Percentiles rank a stretch among this genome's conserved stretches.
Evolutionary conservation across 2,797 vertebrate species (phyloP).

Genomic region (Paguma larvata): DNA sequence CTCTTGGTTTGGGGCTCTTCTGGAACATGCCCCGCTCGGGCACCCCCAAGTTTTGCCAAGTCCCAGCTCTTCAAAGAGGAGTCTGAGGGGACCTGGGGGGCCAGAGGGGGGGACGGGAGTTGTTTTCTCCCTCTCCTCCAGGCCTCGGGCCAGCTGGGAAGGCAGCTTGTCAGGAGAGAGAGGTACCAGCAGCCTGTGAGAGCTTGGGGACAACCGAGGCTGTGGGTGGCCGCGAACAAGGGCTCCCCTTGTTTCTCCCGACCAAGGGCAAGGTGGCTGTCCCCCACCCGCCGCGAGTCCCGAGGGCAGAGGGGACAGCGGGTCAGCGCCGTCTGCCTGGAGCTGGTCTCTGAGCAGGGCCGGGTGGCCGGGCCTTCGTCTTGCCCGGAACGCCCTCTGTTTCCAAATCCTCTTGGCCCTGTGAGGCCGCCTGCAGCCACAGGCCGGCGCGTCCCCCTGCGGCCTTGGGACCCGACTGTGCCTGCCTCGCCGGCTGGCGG

Average conservation of each 20-base stretch:
- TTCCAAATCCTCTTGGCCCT: background rate
- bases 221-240: background rate
- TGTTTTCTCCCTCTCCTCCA: background rate
- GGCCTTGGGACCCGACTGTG: background rate
- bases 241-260: background rate
- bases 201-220: background rate
- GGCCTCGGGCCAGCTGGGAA: background rate
- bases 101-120: too few relatives aligned
- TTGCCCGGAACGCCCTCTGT: fast-evolving
- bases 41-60: background rate
- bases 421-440: background rate
- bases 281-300: background rate
- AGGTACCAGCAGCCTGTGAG: background rate
- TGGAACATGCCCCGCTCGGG: fast-evolving
- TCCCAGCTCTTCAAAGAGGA: background rate
- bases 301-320: background rate
- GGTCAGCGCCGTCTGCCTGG: background rate
- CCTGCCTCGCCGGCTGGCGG: background rate
- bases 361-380: background rate
- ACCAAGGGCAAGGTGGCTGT: background rate
- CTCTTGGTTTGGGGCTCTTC: background rate
- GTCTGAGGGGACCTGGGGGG: background rate
- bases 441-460: fast-evolving
- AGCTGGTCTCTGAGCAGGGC: background rate
- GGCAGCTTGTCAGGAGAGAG: background rate